phyloP scores from a whole-genome alignment of 2,797 vertebrate species.

The Distichodus sexfasciatus region DNA sequence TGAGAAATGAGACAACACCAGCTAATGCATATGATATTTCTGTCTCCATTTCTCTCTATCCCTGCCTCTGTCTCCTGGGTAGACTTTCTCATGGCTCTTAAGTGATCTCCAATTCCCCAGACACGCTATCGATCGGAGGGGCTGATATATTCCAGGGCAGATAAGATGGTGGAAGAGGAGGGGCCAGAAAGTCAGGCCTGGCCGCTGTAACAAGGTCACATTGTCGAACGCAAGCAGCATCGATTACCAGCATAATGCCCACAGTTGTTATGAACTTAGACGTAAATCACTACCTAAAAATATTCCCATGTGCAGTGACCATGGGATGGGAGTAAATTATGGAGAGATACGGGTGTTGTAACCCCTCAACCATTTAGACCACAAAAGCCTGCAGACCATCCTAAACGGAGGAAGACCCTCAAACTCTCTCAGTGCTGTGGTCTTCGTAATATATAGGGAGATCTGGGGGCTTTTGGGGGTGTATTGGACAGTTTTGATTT shows the following conservation, averaged over 20 bases:
- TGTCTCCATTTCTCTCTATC: not conserved
- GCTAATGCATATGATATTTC: not conserved
- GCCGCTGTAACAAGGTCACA: slow-evolving; percentile 34
- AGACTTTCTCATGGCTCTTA: slow-evolving; percentile 13
- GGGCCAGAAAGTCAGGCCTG: not conserved
- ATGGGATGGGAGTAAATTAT: too few species aligned
- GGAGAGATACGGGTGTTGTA: too few species aligned
- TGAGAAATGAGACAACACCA: not conserved
- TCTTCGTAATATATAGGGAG: too few species aligned
- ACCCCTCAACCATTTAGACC: too few species aligned
- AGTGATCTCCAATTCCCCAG: slow-evolving; percentile 21
- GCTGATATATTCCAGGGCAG: slow-evolving; percentile 29
- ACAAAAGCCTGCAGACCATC: too few species aligned
- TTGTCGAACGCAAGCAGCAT: not conserved
- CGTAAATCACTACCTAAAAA: not conserved
- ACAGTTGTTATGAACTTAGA: slow-evolving; percentile 3
- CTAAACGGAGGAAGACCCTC: too few species aligned
- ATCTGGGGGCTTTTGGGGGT: too few species aligned
- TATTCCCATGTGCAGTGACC: not conserved
- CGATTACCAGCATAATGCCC: not conserved
- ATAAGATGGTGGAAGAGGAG: slow-evolving; percentile 20
- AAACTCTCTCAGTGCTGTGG: too few species aligned
- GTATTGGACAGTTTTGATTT: too few species aligned
- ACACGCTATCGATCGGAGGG: slow-evolving; percentile 19
- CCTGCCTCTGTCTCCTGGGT: not conserved